Conservation (phyloP, 2,113 vertebrate genomes). For the Silurus meridionalis region DNA sequence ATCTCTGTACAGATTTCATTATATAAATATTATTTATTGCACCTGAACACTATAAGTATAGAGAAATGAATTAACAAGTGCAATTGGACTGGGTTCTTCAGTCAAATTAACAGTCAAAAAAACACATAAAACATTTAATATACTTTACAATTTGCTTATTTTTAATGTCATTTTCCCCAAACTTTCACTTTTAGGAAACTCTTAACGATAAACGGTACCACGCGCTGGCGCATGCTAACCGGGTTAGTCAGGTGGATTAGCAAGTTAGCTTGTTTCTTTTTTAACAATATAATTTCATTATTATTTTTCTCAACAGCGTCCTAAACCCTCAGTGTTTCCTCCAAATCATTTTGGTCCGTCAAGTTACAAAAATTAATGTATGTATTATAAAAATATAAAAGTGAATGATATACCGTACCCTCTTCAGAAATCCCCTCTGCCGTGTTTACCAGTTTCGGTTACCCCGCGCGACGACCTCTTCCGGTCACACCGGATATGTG, state of each 20-base stretch:
- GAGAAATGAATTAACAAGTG: neutral
- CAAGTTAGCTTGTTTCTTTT: neutral
- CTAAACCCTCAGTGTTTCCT: neutral
- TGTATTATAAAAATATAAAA: neutral
- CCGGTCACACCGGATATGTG: conserved; percentile 13
- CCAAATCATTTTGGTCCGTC: no score
- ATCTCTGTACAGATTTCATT: no score
- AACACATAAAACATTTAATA: no score
- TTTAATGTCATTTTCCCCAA: neutral
- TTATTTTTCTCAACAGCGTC: neutral
- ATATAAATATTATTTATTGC: no score
- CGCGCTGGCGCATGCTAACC: neutral
- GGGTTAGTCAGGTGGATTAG: neutral
- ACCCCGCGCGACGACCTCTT: conserved; percentile 31
- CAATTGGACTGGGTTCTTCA: neutral
- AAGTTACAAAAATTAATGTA: neutral
- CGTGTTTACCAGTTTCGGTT: conserved; percentile 17
- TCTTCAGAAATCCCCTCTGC: neutral
- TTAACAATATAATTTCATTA: neutral
- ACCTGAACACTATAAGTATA: no score
- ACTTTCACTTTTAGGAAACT: neutral
- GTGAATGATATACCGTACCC: neutral
- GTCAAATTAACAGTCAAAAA: no score
- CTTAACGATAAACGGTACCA: no score
- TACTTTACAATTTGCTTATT: no score